Evolutionary conservation across 2,113 vertebrate species (phyloP), one percentile per base, ranked within the genome.

Genomic region (Atrichornis clamosus): DNA sequence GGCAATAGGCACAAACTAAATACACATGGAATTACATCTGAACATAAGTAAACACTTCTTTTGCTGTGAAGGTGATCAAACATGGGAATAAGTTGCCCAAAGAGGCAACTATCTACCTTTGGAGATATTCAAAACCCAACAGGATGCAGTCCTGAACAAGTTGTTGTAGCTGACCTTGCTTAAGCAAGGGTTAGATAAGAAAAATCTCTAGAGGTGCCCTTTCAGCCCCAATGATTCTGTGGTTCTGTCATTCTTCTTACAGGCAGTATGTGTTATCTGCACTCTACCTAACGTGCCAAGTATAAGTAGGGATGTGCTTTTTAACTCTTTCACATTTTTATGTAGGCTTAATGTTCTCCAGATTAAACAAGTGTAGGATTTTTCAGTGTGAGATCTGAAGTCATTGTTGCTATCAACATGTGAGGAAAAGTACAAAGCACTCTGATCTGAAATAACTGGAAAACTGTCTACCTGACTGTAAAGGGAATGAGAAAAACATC

Each of bases 391-490:
- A 77, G 76, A 87, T 89, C 28, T 84, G 86, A 96, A 95, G 64
- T 63, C 46, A 41, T 33, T 39, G 17, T 87, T 96, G 49, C 39
- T 87, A 85, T 84, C 69, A 94, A 17, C 17, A 33, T 70, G 28
- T 83, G 78, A 93, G 26, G 52, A 69, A 83, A 96, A 93, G 81
- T 41, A 79, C 64, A 92, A 93, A 90, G 50, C 50, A 44, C 19
- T 84, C 52, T 86, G 58, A 95, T 91, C 81, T 90, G 74, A 93
- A 96, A 76, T 75, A 63, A 94, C 68, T 96, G 86, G 89, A 84
- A 90, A 83, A n/a, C 32, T 58, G 10, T 60, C 42, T 81, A 35
- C 28, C 50, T 65, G 52, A 52, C n/a, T 49, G 15, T 83, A 86
- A 83, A 94, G 77, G 32, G 52, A 89, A 84, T 64, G 23, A 70